Evolutionary conservation across 2,797 vertebrate species (phyloP), one percentile per base, ranked within the genome.

Genomic region (Neosalanx taihuensis): DNA sequence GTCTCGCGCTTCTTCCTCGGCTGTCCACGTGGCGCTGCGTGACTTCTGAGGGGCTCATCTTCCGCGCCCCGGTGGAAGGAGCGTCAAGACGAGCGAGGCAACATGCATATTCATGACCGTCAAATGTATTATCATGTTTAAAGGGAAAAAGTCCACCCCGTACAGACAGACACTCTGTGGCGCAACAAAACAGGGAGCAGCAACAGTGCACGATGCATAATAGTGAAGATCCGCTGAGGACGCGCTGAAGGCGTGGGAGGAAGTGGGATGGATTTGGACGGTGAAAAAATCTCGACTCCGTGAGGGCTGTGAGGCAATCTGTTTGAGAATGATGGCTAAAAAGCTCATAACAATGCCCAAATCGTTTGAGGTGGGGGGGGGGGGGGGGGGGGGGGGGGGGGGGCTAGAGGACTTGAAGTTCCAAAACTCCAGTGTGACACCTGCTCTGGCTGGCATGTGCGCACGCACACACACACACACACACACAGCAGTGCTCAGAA

Each of bases 341-440:
- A 77, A 84, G 79, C 76, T 35, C 63, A 74, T 51, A 70, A 76
- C 70, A 17, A 17, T 18, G 71, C 10, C 72, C 12, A 35, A 30
- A 17, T 12, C n/a, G 20, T 58, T 26, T 7, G 69, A 12, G 37
- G 37, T 10, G 68, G 56, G 9, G 75, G 76, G 1, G 41, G 12
- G 41, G 12, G 12, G 1, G 41, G 12, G 41, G 12, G 12, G 9
- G 75, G 76, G 68, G 56, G 9, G 75, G 76, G 1, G 41, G 12
- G 41, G 12, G 12, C 12, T 56, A 5, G 18, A 17, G 18, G 84
- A 77, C 77, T 75, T 15, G 73, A 79, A 81, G 77, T 80, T n/a
- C 73, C 79, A 74, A 77, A 80, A 71, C 85, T 85, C 83, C 75
- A 79, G 81, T 79, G 77, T 71, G 80, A 78, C 90, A 91, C 89